Evolutionary conservation across 2,888 invertebrate species (phyloP).

Genomic region (Anarsia innoxiella): DNA sequence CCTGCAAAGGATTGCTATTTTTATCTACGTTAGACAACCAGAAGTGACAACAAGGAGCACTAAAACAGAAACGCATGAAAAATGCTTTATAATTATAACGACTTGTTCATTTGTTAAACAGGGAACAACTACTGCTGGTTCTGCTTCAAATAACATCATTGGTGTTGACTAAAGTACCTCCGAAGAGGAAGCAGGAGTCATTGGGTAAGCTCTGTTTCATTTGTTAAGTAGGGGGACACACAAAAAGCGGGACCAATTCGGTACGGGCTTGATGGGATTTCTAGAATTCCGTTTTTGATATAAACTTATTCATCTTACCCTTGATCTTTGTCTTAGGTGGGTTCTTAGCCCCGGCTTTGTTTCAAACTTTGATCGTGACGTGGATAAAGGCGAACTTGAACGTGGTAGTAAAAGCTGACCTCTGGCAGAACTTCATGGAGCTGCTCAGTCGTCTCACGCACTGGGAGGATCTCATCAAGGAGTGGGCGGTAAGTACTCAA

Average conservation of each 20-base stretch:
- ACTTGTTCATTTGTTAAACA: no score
- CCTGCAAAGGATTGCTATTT: no score
- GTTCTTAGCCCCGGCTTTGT: slow-evolving; percentile 88
- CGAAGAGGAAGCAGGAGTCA: slow-evolving; percentile 84
- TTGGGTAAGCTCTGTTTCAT: slow-evolving; percentile 69
- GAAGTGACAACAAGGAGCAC: no score
- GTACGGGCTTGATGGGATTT: no score
- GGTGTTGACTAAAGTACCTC: slow-evolving; percentile 86
- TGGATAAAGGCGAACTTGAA: slow-evolving; percentile 99
- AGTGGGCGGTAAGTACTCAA: slow-evolving; percentile 95
- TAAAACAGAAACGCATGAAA: no score
- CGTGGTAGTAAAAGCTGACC: slow-evolving; percentile 88
- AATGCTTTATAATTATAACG: no score
- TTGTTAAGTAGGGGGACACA: no score
- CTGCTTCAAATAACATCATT: slow-evolving; percentile 93
- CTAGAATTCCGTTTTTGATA: no score
- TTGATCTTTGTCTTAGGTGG: slow-evolving; percentile 74
- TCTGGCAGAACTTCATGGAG: slow-evolving; percentile 95
- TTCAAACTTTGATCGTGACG: slow-evolving; percentile 96
- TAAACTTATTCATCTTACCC: no score
- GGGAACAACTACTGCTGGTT: slow-evolving; percentile 91
- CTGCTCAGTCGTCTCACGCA: slow-evolving; percentile 91
- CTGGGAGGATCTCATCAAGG: slow-evolving; percentile 95
- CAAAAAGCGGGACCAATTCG: no score
- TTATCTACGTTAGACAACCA: no score